Evolutionary conservation across 2,113 vertebrate genomes (phyloP).

Genomic region (Phyllostomus discolor): DNA sequence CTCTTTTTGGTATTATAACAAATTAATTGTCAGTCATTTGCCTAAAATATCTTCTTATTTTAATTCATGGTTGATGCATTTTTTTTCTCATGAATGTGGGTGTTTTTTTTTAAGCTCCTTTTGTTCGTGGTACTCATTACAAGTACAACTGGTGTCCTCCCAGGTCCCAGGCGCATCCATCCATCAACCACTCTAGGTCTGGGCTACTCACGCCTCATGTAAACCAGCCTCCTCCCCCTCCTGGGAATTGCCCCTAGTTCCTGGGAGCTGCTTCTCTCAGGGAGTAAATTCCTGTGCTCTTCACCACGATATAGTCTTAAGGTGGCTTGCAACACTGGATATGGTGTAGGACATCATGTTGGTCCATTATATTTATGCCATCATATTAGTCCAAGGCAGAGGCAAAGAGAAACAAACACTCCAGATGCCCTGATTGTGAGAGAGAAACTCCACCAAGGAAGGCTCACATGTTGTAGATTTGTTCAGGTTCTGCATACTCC

Average conservation of each 20-base stretch:
- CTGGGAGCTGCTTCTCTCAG: background rate
- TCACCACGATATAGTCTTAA: background rate
- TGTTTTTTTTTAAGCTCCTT: background rate
- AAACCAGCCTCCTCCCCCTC: background rate
- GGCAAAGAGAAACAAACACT: background rate
- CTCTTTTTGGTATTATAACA: conserved; percentile 42
- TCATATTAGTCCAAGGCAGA: background rate
- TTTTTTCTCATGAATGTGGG: too few species aligned
- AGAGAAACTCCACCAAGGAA: background rate
- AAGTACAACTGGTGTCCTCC: background rate
- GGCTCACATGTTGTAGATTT: background rate
- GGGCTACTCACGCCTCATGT: background rate
- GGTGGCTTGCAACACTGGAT: background rate
- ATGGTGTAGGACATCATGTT: background rate
- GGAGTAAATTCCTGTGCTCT: background rate
- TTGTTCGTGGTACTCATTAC: background rate
- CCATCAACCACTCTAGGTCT: background rate
- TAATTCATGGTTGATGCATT: conserved; percentile 14
- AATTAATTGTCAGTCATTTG: conserved; percentile 61
- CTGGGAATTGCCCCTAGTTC: background rate
- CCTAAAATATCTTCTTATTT: conserved; percentile 43
- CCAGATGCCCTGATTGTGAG: background rate
- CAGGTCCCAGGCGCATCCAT: background rate
- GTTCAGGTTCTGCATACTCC: background rate
- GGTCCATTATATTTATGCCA: background rate